Percentiles rank a stretch among this genome's conserved stretches.
Conservation (phyloP, 1,140 invertebrate genomes). For the Oscheius sp. region DNA sequence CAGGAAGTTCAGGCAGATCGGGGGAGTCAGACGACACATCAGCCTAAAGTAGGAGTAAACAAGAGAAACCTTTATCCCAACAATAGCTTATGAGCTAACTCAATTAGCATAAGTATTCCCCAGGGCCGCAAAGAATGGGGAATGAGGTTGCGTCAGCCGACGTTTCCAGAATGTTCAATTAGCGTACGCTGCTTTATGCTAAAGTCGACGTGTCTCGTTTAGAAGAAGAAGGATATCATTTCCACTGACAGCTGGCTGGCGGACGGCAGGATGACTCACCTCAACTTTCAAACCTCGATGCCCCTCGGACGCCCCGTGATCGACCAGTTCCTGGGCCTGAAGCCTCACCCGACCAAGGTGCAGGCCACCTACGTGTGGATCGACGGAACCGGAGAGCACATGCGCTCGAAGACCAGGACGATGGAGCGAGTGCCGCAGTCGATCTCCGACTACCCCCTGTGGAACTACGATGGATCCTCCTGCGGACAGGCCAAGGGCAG, state of each 20-base stretch:
- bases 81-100: no score
- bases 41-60: constrained; percentile 69
- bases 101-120: no score
- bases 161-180: no score
- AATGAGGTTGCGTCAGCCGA: no score
- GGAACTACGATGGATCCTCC: constrained; percentile 91
- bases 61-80: no score
- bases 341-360: constrained; percentile 46
- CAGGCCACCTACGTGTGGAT: constrained; percentile 54
- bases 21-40: constrained; percentile 91
- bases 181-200: no score
- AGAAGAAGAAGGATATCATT: no score
- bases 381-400: constrained; percentile 48
- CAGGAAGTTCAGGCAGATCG: constrained; percentile 96
- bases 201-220: no score
- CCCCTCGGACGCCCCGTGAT: constrained; percentile 36
- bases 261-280: no score
- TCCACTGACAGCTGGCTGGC: no score
- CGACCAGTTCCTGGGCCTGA: constrained; percentile 45
- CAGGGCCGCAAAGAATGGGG: no score
- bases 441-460: constrained; percentile 76
- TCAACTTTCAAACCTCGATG: no score
- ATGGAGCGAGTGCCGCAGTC: constrained; percentile 25
- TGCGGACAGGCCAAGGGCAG: constrained; percentile 66
- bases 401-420: constrained; percentile 47